A percentile compares a stretch with the other conserved stretches of the same genome.
Conservation (phyloP, 2,113 vertebrate species). For the Sphaerodactylus townsendi region DNA sequence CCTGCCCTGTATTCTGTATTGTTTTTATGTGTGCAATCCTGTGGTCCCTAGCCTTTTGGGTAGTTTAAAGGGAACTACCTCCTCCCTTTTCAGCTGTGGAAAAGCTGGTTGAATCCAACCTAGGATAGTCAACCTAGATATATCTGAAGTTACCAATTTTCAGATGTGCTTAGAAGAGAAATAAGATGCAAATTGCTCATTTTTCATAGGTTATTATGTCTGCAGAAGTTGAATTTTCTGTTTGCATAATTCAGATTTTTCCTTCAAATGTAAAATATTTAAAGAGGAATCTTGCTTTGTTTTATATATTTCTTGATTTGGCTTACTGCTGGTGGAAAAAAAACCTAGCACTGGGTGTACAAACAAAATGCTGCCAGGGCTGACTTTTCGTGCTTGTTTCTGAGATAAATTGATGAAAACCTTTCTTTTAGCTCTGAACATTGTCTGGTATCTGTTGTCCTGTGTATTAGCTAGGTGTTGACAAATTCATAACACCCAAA, state of each 20-base stretch:
- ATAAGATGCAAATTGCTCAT: too few relatives aligned
- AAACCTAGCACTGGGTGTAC: not conserved
- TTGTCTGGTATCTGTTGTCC: conserved; percentile 45
- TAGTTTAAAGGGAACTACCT: not conserved
- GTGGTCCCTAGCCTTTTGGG: not conserved
- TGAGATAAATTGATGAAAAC: conserved; percentile 20
- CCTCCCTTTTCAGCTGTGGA: not conserved
- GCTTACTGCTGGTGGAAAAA: not conserved
- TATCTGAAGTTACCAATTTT: not conserved
- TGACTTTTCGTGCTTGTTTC: not conserved
- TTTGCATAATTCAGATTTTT: not conserved
- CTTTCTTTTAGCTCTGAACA: conserved; percentile 41
- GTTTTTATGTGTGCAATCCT: too few relatives aligned
- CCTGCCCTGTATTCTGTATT: too few relatives aligned
- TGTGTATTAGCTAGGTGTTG: conserved; percentile 30
- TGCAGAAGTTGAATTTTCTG: not conserved
- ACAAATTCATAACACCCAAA: conserved; percentile 26
- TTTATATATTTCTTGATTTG: not conserved
- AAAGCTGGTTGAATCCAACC: not conserved
- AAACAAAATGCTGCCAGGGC: not conserved
- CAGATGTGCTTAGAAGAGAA: not conserved
- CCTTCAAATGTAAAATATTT: not conserved
- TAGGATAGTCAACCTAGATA: not conserved
- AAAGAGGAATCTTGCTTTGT: not conserved
- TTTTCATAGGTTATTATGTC: not conserved